Evolutionary conservation across 2,888 invertebrate species (phyloP), one percentile per base, ranked within the genome.

Genomic region (Ormyrus pomaceus): DNA sequence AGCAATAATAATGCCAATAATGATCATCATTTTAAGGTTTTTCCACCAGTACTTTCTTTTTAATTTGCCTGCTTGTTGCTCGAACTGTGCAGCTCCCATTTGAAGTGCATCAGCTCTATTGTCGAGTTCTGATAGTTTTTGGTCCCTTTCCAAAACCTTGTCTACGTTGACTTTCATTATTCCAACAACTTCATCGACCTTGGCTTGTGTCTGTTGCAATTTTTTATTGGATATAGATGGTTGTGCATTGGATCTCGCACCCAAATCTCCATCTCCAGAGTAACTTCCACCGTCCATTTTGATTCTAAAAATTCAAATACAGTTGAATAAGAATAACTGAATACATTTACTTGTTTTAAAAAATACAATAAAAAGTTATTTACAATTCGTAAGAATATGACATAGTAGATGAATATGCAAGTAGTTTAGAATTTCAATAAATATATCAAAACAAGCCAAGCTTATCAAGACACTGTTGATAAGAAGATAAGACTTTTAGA

Each of bases 21-120:
- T 96, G 87, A 97, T 96, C 96, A 97, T 97, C 96, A 97, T 96
- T 94, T 98, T 98, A 88, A 98, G 93, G 92, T 99, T 99, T 92
- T 98, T 97, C 94, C 98, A 95, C 98, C 98, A 99, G 91, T 97
- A 98, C 92, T 98, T 98, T 90, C 97, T 94, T 92, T 98, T 98
- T 91, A 98, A 93, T 92, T 98, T 98, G 87, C 98, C 98, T 81
- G 98, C 98, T 91, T 98, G 97, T 87, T 98, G 98, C 91, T 98
- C 98, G 91, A 99, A 99, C 88, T 98, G 97, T 88, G 98, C 98
- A 72, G 98, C 98, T 62, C 97, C 97, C 90, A 97, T 96, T 89
- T 98, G 97, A 78, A 98, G 92, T 80, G 97, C 98, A 93, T 98
- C 98, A 89, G 98, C 98, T 93, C 98, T 94, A 91, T 98, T 97